phyloP scores from a whole-genome alignment of 2,113 vertebrate genomes.

The Dermatemys mawii region DNA sequence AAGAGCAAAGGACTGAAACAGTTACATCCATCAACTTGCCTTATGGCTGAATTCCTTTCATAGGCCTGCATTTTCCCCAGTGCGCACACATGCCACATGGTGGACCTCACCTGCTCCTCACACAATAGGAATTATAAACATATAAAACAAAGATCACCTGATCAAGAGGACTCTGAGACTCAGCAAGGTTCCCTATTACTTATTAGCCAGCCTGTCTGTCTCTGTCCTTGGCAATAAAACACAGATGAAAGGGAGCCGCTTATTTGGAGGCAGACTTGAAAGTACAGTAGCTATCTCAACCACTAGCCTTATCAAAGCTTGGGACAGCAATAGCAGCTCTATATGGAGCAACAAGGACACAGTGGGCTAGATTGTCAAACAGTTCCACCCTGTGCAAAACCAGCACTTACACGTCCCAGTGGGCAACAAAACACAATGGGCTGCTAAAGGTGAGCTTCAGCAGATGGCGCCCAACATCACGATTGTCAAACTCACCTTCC shows the following conservation, averaged over 20 bases:
- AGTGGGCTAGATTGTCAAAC: slow-evolving; percentile 62
- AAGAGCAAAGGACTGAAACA: slow-evolving; percentile 55
- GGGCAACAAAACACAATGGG: background rate
- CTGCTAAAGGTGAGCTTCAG: background rate
- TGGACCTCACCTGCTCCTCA: background rate
- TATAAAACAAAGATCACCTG: slow-evolving; percentile 47
- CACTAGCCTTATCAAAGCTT: slow-evolving; percentile 88
- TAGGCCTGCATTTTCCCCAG: accelerated
- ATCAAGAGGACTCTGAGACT: slow-evolving; percentile 75
- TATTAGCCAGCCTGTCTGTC: slow-evolving; percentile 86
- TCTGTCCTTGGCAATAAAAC: slow-evolving; percentile 90
- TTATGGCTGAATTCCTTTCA: slow-evolving; percentile 1
- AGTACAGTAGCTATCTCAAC: slow-evolving; percentile 89
- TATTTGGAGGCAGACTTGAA: slow-evolving; percentile 90
- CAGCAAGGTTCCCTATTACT: slow-evolving; percentile 88
- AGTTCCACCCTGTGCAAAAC: slow-evolving; percentile 63
- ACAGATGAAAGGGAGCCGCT: slow-evolving; percentile 90
- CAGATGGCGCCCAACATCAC: background rate
- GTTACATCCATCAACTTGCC: slow-evolving; percentile 8
- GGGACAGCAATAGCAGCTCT: slow-evolving; percentile 80
- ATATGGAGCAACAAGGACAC: slow-evolving; percentile 89
- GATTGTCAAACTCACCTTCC: background rate
- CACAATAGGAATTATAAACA: background rate
- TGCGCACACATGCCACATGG: accelerated
- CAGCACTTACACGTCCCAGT: background rate